Conservation (phyloP, 30 jellyfish, hydroid and myxozoan species). For the Aurelia coerulea region DNA sequence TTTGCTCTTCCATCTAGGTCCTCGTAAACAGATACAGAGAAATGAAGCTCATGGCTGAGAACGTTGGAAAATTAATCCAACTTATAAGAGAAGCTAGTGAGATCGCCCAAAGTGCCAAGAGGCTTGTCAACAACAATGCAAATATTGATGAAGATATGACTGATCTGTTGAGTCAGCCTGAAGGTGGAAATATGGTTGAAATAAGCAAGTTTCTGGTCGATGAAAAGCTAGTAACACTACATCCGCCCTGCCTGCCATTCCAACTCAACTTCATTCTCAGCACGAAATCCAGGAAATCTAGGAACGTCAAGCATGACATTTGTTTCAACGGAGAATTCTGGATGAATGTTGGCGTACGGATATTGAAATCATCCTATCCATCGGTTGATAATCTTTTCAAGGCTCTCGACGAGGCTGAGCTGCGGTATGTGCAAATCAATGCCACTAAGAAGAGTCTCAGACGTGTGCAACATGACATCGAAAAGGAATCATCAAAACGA, state of each 20-base stretch:
- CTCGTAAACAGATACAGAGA: conserved; percentile 36
- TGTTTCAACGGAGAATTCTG: conserved; percentile 54
- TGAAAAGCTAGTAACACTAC: background rate
- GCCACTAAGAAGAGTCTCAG: background rate
- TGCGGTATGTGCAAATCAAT: conserved; percentile 6
- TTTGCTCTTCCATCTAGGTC: background rate
- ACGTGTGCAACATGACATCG: background rate
- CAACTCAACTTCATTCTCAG: conserved; percentile 17
- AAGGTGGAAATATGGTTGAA: background rate
- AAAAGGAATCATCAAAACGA: background rate
- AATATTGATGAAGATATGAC: too few relatives aligned
- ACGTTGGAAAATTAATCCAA: conserved; percentile 11
- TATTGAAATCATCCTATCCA: conserved; percentile 14
- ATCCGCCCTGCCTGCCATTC: conserved; percentile 47
- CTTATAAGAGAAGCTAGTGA: conserved; percentile 10
- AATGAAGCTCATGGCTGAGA: conserved; percentile 15
- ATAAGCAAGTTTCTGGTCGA: conserved; percentile 16
- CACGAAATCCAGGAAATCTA: background rate
- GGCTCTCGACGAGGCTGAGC: conserved; percentile 42
- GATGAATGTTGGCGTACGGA: conserved; percentile 17
- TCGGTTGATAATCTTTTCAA: conserved; percentile 1
- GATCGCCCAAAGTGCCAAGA: conserved; percentile 30
- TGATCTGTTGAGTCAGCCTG: background rate
- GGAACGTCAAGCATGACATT: background rate
- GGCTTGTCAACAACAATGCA: conserved; percentile 1